Evolutionary conservation across 2,888 invertebrate genomes (phyloP), one percentile per base, ranked within the genome.

Genomic region (Nesidiocoris tenuis): DNA sequence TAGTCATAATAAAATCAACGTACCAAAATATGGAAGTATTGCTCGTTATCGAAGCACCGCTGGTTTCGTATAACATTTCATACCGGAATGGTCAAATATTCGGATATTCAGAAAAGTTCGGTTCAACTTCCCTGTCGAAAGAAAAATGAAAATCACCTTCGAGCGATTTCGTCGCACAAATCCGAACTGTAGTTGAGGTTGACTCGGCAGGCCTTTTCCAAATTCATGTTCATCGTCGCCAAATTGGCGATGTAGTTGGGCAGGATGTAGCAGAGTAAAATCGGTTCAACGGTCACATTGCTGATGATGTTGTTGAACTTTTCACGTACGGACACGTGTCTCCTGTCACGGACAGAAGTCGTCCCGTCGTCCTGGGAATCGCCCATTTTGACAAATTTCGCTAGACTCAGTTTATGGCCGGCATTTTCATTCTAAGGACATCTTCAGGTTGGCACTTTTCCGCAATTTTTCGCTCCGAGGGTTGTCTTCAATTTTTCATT

Each of bases 221-320:
- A 85, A 83, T 92, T 92, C 64, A 94, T 85, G 83, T 94, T 93
- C 83, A 93, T 93, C 54, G 92, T 92, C 18, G 93, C 92, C 79
- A 93, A 82, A 64, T 90, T 88, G 1, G 84, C 84, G 0, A 81
- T 56, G 3, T 80, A 80, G 65, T 81, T 82, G 1, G 90, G 89
- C 79, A 90, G 84, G 0, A 90, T 87, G 80, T 88, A 90, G 75
- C 87, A 88, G 1, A 88, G 86, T 65, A 90, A 81, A 77, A 89
- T 87, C 0, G 90, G 90, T 81, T 90, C 90, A 2, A 90, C 87
- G 0, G 90, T 90, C 66, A 90, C 87, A 79, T 89, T 88, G 12
- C 85, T 85, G 78, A 85, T 85, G 39, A 89, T 81, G 78, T 85
- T 82, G 12, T 82, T 82, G 19, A 86, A 79, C 80, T 86, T 87